Conservation (phyloP, 2,888 invertebrate species). For the Uloborus plumipes region DNA sequence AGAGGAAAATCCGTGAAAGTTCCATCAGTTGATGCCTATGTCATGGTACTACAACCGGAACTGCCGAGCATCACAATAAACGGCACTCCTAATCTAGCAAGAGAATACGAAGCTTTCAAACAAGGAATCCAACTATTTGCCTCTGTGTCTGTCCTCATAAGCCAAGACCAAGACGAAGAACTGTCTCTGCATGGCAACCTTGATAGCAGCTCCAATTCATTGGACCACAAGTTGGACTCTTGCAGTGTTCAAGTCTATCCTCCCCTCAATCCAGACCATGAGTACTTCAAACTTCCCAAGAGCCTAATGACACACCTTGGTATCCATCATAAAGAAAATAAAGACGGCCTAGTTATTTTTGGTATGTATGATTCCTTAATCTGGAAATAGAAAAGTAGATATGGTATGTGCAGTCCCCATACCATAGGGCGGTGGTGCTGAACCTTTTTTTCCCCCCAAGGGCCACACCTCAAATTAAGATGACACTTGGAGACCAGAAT, state of each 20-base stretch:
- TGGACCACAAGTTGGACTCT: constrained; percentile 83
- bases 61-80: constrained; percentile 86
- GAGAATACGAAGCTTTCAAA: constrained; percentile 87
- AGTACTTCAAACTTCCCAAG: constrained; percentile 85
- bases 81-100: constrained; percentile 85
- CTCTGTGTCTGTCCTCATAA: constrained; percentile 79
- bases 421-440: too few species aligned
- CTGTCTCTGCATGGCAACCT: constrained; percentile 28
- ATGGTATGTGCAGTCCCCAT: too few species aligned
- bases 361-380: constrained; percentile 55
- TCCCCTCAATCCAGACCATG: constrained; percentile 94
- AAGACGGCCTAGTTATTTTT: constrained; percentile 87
- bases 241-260: constrained; percentile 96
- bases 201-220: constrained; percentile 32
- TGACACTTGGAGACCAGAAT: too few species aligned
- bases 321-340: constrained; percentile 87
- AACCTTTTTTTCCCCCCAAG: too few species aligned
- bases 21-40: constrained; percentile 84
- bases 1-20: constrained; percentile 82
- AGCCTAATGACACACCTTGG: constrained; percentile 82
- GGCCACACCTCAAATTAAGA: too few species aligned
- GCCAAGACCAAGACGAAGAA: constrained; percentile 66
- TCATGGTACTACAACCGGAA: constrained; percentile 88
- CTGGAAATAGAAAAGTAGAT: too few species aligned
- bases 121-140: constrained; percentile 90